Base-by-base conservation (phyloP, 2,113 vertebrate genomes). In the Pygoscelis antarcticus region DNA sequence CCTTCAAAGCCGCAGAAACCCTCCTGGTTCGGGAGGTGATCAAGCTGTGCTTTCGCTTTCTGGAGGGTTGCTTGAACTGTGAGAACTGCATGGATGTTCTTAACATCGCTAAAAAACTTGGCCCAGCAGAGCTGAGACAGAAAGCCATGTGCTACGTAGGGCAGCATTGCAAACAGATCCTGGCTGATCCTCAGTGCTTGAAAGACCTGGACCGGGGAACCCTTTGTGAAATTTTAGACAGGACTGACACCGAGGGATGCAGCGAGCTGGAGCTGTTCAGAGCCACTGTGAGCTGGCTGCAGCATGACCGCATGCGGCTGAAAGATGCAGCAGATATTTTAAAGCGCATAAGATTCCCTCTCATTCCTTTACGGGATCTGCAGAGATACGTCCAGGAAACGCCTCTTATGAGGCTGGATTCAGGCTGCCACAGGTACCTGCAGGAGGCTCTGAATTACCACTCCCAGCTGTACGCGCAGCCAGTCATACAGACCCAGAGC, bases 21-120 rank as follows among this genome's bases (percentile, higher is more conserved):
- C 96, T 98, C 57, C 87, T 98, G 44, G 79, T 98, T 49, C 69
- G 90, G 11, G 97, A 98, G 49, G 98, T 96, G 32, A 83, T 97
- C 49, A 84, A 89, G 72, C 83, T 98, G 19, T 97, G 97, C 83
- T 95, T 97, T 51, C 13, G 4, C 51, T 98, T 98, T 82, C 83
- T 98, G 54, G 95, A 97, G 27, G 55, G 74, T 1, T 80, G 89
- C n/a, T 44, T 98, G 85, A 85, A 61, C 44, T 25, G 34, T 10
- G 58, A 96, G 38, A 97, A 91, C 74, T 97, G 95, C 87, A n/a
- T 70, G 40, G 87, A 94, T 5, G 58, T 97, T 32, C 94, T 98
- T 9, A 57, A 52, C n/a, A 94, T 98, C 3, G 83, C 83, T 30
- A 94, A 57, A 29, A 94, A 66, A 26, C 91, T 96, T 0, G 94